These are phyloP conservation scores for Diplosoma virens DNA, from an alignment of 23 tunicate species.

Conservation along the genomic window DNA sequence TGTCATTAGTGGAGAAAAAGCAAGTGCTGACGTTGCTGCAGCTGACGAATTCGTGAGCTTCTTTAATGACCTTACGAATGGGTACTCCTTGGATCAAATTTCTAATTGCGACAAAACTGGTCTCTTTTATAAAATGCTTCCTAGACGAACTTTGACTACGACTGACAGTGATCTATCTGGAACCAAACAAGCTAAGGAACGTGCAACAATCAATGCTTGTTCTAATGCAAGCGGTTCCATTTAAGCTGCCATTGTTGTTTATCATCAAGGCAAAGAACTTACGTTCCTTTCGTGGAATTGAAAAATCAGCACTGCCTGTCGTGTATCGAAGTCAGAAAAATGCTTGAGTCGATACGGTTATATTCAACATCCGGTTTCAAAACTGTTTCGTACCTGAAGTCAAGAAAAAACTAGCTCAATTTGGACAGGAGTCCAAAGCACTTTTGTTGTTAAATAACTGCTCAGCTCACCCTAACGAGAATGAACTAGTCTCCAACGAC, in stretches of 20 bases:
- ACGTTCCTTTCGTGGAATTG: conserved; percentile 22
- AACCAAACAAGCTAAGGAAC: conserved; percentile 21
- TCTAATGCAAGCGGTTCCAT: conserved; percentile 37
- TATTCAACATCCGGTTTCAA: conserved; percentile 20
- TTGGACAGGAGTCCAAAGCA: conserved; percentile 19
- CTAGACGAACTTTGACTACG: conserved; percentile 9
- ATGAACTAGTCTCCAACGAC: too few species aligned
- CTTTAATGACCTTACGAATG: conserved; percentile 9
- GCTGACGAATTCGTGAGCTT: conserved; percentile 6
- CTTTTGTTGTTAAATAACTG: conserved; percentile 12
- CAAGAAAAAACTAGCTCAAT: neutral
- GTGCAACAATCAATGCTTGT: conserved; percentile 4
- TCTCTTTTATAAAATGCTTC: conserved; percentile 19
- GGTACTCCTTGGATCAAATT: conserved; percentile 16
- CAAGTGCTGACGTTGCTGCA: conserved; percentile 7
- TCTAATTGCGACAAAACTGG: conserved; percentile 22
- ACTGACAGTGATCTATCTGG: conserved; percentile 21
- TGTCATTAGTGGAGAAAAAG: conserved; percentile 1
- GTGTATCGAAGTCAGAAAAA: too few species aligned
- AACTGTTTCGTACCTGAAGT: conserved; percentile 22
- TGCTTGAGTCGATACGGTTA: too few species aligned
- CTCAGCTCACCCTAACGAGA: too few species aligned
- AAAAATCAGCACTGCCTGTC: conserved; percentile 22
- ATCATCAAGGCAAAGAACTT: conserved; percentile 22
- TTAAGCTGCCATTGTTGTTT: conserved; percentile 21